Percentiles rank a stretch among this genome's conserved stretches.
phyloP scores from a whole-genome alignment of 2,797 vertebrate species.

The Tangara arthus region DNA sequence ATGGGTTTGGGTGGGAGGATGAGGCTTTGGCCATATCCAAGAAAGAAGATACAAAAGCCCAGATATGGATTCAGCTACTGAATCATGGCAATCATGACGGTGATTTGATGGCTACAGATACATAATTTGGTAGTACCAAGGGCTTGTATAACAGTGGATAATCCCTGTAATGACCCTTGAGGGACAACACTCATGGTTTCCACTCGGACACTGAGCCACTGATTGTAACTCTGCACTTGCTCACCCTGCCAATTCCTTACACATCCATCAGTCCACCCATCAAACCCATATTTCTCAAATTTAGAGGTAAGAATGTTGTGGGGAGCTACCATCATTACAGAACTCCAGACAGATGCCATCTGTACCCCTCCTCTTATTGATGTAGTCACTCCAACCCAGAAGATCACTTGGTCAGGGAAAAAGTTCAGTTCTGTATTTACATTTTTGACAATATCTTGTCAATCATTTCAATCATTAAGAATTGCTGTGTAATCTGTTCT shows the following conservation, averaged over 20 bases:
- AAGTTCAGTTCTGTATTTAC: not conserved
- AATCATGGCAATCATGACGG: not conserved
- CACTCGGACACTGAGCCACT: not conserved
- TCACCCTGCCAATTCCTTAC: not conserved
- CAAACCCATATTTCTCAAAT: not conserved
- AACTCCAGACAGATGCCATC: not conserved
- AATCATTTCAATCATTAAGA: not conserved
- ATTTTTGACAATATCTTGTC: not conserved
- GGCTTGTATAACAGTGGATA: not conserved
- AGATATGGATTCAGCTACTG: conserved; percentile 40
- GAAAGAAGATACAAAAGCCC: conserved; percentile 32
- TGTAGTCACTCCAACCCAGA: not conserved
- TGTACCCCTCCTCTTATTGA: not conserved
- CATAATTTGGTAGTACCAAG: conserved; percentile 15
- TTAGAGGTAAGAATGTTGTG: not conserved
- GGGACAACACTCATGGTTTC: rapidly evolving
- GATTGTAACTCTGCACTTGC: not conserved
- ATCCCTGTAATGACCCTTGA: not conserved
- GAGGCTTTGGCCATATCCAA: conserved; percentile 21
- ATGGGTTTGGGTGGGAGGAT: conserved; percentile 30
- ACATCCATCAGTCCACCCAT: not conserved
- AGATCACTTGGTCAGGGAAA: not conserved
- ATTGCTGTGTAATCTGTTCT: not conserved
- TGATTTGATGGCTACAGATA: conserved; percentile 25
- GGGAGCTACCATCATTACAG: not conserved